These are phyloP conservation scores for Squalus acanthias DNA, from an alignment of 2,797 vertebrate genomes.

Conservation along the genomic window DNA sequence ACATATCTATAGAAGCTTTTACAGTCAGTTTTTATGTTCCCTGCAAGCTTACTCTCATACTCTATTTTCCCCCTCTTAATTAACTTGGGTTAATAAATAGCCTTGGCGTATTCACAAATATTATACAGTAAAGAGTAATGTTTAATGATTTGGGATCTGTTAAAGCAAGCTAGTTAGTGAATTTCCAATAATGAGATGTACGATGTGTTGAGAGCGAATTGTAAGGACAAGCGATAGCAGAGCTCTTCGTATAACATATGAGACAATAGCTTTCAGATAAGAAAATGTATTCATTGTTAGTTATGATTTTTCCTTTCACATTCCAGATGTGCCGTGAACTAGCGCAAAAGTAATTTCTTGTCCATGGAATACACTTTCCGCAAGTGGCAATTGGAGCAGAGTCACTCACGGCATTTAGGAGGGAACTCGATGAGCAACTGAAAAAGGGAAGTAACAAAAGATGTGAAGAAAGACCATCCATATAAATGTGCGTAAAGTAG, in stretches of 20 bases:
- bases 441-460: background rate
- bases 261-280: background rate
- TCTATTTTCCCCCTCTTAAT: no score
- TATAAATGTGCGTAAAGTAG: background rate
- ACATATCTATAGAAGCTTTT: no score
- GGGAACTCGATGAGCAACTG: background rate
- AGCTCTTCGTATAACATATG: background rate
- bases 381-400: background rate
- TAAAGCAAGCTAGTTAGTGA: background rate
- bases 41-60: no score
- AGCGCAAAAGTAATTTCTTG: background rate
- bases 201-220: background rate
- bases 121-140: background rate
- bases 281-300: background rate
- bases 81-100: background rate
- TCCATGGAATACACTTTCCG: background rate
- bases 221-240: background rate
- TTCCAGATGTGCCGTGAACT: background rate
- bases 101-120: background rate
- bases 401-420: background rate
- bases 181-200: background rate
- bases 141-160: slow-evolving; percentile 2
- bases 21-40: no score
- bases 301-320: background rate
- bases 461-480: background rate